Evolutionary conservation across 2,888 invertebrate species (phyloP), one percentile per base, ranked within the genome.

Genomic region (Drosophila meridiana): DNA sequence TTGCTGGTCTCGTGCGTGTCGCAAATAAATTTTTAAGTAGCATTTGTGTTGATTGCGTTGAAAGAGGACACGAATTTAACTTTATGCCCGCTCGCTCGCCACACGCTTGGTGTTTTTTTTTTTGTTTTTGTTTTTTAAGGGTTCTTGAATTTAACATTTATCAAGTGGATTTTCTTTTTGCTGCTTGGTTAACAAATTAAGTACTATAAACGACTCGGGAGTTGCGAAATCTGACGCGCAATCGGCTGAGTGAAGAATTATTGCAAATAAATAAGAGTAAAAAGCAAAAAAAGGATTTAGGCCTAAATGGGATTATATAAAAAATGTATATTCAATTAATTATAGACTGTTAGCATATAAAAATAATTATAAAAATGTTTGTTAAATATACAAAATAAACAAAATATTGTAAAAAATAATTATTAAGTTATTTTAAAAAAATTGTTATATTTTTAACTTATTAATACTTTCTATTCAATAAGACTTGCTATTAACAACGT

Each of bases 1-100:
- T 52, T 70, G 78, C 73, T 69, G 58, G 82, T 82, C 77, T 82
- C 81, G 82, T 90, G 83, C 86, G 83, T 88, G 83, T 86, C 64
- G 89, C 90, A 87, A 87, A 87, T 87, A 87, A 87, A 87, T 90
- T 87, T 90, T 90, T 90, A 90, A 87, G 90, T 87, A 90, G 87
- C 90, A 88, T 87, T 90, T 88, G 89, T 83, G 83, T 90, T 87
- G 87, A 90, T 90, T 88, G 87, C 90, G 77, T 85, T 88, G 86
- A 88, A 90, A 80, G 81, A 76, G 89, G 86, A 89, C 79, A 89
- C 82, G 73, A 78, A 75, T 78, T 47, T 77, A 78, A 78, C 66
- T 73, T 77, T 69, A 72, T 77, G 67, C 76, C 60, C 69, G 68
- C 59, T 59, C 60, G 57, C 62, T 48, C 60, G 73, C 67, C 67